Percentiles rank a stretch among this genome's conserved stretches.
These are phyloP conservation scores for Lampris incognitus DNA, from an alignment of 2,113 vertebrate genomes.

Conservation along the genomic window DNA sequence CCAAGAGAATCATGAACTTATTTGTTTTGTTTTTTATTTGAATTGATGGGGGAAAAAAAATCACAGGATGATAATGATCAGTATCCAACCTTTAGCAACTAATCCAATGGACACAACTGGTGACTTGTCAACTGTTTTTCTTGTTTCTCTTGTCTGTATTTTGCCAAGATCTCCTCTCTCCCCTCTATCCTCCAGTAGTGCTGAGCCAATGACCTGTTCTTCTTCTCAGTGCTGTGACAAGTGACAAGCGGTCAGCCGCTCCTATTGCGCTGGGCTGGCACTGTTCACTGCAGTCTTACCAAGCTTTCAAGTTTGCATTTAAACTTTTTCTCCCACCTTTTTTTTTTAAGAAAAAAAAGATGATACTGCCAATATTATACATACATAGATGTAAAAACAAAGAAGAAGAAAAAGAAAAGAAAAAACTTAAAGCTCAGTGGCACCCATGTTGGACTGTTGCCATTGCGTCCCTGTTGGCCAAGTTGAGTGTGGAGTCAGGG, in stretches of 20 bases:
- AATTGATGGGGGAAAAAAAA: slow-evolving; percentile 33
- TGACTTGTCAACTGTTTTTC: slow-evolving; percentile 41
- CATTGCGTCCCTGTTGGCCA: slow-evolving; percentile 44
- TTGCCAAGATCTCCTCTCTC: slow-evolving; percentile 68
- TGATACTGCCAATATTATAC: slow-evolving; percentile 72
- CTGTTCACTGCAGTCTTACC: slow-evolving; percentile 65
- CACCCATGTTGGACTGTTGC: slow-evolving; percentile 60
- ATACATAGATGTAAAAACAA: too few species aligned
- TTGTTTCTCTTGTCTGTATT: slow-evolving; percentile 50
- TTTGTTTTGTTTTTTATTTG: slow-evolving; percentile 75
- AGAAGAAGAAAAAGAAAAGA: neutral
- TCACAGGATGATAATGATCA: slow-evolving; percentile 43
- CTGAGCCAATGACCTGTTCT: slow-evolving; percentile 58
- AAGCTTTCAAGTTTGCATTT: slow-evolving; percentile 55
- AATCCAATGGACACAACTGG: slow-evolving; percentile 65
- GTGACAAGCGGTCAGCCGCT: slow-evolving; percentile 30
- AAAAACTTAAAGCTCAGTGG: slow-evolving; percentile 24
- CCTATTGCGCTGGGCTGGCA: slow-evolving; percentile 24
- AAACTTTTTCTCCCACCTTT: slow-evolving; percentile 19
- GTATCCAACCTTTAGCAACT: slow-evolving; percentile 54
- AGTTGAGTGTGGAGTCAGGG: slow-evolving; percentile 7
- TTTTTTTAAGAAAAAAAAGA: slow-evolving; percentile 32
- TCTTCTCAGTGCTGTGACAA: slow-evolving; percentile 7
- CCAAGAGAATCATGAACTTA: slow-evolving; percentile 74
- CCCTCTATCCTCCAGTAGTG: slow-evolving; percentile 44